These are phyloP conservation scores for Aythya baeri DNA, from an alignment of 2,113 vertebrate species.

Conservation along the genomic window DNA sequence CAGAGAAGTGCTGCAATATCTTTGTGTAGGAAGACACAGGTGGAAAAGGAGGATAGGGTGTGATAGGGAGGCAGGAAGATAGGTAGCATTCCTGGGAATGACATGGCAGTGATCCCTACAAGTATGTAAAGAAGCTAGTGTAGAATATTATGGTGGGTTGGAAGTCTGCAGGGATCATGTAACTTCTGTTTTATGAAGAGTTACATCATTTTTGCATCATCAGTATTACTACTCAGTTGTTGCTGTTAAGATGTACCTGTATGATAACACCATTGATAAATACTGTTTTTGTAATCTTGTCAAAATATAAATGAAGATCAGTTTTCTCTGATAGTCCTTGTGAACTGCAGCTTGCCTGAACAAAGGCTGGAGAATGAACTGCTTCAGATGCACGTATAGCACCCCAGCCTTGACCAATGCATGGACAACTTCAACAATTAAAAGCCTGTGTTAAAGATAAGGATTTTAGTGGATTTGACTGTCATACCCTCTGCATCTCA, in stretches of 20 bases:
- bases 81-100: neutral
- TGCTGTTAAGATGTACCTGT: neutral
- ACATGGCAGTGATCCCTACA: neutral
- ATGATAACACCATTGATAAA: neutral
- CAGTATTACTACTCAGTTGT: neutral
- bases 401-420: rapidly evolving
- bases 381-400: neutral
- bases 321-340: neutral
- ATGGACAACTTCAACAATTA: too few relatives aligned
- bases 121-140: neutral
- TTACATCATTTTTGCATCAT: neutral
- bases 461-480: neutral
- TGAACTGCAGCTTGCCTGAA: neutral
- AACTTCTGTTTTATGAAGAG: neutral
- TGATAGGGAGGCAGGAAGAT: neutral
- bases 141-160: neutral
- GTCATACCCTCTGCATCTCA: neutral
- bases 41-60: neutral
- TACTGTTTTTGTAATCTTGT: rapidly evolving
- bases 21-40: neutral
- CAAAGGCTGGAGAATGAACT: neutral
- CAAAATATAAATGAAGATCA: neutral
- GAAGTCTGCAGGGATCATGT: neutral
- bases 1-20: neutral
- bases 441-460: neutral